Base-by-base conservation (phyloP, 2,113 vertebrate genomes). In the Oreotragus oreotragus region DNA sequence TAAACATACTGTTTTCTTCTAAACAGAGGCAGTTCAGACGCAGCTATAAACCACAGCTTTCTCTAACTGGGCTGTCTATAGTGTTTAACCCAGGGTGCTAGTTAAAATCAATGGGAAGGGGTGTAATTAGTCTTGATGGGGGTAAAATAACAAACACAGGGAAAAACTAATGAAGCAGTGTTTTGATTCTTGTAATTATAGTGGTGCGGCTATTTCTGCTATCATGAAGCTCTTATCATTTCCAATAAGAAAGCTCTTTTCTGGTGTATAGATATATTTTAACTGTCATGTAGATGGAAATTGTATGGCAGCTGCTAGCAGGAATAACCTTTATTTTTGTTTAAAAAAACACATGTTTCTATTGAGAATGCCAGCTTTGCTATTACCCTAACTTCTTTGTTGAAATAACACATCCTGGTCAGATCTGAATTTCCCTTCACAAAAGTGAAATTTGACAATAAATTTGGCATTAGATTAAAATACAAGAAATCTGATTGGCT, bases 111-210 rank as follows among this genome's bases (percentile, higher is more conserved):
- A 7, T 80, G 25, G 60, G 76, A 96, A 91, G 49, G 70, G 39
- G 43, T 96, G 47, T 93, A 97, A 93, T 95, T 92, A 93, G 86
- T 94, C 45, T 86, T 77, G 28, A 83, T 84, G 60, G 51, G 51
- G 39, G 28, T 94, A 89, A 96, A 94, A 94, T 93, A 94, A 94
- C 58, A 85, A 95, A 92, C 39, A 76, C 49, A 51, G 43, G 33
- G 43, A 85, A 95, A 96, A 95, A 70, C 55, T 70, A 95, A 94
- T 84, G 53, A 98, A 91, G 84, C 12, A 2, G 21, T 84, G 39
- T 97, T 97, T 97, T 91, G 94, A 94, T 96, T 93, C 88, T 96
- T 58, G 28, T 96, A 97, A 92, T 98, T 85, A 93, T 8, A 93
- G 89, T 87, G 70, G 84, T 70, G 39, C 1, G 33, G 12, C 73